These are phyloP conservation scores for Hyaena hyaena DNA, from an alignment of 2,113 vertebrate genomes.

Conservation along the genomic window DNA sequence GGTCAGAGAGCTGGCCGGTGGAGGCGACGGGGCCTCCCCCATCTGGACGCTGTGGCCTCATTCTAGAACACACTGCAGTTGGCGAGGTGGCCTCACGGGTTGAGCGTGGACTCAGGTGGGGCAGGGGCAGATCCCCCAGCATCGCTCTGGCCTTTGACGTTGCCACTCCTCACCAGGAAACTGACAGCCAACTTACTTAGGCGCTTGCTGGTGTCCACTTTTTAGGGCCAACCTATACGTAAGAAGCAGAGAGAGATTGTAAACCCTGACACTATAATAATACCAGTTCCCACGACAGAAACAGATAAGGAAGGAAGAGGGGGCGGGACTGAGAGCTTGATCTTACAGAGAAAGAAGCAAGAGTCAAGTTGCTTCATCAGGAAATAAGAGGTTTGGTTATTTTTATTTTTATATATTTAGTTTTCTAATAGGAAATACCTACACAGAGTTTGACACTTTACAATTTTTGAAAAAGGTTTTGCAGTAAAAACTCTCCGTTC, in stretches of 20 bases:
- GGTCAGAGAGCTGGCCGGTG: not conserved
- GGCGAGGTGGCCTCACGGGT: not conserved
- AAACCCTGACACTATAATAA: no score
- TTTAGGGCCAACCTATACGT: not conserved
- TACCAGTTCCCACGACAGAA: not conserved
- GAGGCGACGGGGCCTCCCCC: no score
- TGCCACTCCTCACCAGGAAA: no score
- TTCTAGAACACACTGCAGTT: not conserved
- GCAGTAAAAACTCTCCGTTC: not conserved
- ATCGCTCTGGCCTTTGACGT: not conserved
- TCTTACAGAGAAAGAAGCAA: not conserved
- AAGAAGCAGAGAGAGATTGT: not conserved
- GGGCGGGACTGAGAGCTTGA: fast-evolving
- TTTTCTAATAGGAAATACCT: not conserved
- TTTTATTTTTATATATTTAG: not conserved
- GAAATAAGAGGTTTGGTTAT: not conserved
- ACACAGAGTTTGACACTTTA: not conserved
- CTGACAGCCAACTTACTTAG: not conserved
- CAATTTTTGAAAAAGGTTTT: not conserved
- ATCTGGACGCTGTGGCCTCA: not conserved
- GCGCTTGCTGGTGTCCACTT: not conserved
- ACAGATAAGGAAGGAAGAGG: no score
- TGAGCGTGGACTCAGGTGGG: not conserved
- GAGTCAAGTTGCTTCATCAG: not conserved
- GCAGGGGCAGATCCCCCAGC: not conserved